A percentile compares a stretch with the other conserved stretches of the same genome.
phyloP scores from a whole-genome alignment of 2,888 invertebrate genomes.

The Hermaeophaga mercurialis region DNA sequence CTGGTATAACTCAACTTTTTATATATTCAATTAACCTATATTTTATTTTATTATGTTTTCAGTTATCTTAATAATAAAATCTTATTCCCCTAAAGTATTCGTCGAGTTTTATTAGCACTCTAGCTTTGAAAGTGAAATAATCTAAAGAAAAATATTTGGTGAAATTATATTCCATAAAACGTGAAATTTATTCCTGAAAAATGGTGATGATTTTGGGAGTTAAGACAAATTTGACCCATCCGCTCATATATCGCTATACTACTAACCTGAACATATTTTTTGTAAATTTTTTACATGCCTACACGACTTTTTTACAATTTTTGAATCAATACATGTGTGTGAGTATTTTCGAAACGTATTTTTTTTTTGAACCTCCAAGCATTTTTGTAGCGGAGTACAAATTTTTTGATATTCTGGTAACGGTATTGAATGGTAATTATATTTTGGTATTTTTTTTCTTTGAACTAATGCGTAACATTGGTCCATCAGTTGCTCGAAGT shows the following conservation, averaged over 20 bases:
- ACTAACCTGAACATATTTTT: constrained; percentile 8
- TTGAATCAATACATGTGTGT: constrained; percentile 71
- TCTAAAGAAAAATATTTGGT: background rate
- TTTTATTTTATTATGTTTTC: no score
- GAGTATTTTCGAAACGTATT: constrained; percentile 57
- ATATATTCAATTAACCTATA: no score
- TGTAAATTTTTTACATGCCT: constrained; percentile 5
- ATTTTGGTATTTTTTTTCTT: constrained; percentile 62
- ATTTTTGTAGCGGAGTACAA: constrained; percentile 58
- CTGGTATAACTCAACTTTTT: no score
- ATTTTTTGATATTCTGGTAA: constrained; percentile 45
- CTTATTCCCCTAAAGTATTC: no score
- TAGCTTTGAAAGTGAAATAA: background rate
- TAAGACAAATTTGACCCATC: background rate
- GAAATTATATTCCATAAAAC: background rate
- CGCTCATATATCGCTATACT: background rate
- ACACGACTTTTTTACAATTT: constrained; percentile 32
- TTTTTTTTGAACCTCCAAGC: constrained; percentile 56
- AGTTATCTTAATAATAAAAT: no score
- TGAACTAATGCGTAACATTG: constrained; percentile 74
- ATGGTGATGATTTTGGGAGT: constrained; percentile 21
- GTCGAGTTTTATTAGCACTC: no score
- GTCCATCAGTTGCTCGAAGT: constrained; percentile 72
- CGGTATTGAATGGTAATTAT: constrained; percentile 54
- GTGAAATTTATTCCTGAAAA: constrained; percentile 16